phyloP scores from a whole-genome alignment of 2,888 invertebrate species.

The Crocallis elinguaria region DNA sequence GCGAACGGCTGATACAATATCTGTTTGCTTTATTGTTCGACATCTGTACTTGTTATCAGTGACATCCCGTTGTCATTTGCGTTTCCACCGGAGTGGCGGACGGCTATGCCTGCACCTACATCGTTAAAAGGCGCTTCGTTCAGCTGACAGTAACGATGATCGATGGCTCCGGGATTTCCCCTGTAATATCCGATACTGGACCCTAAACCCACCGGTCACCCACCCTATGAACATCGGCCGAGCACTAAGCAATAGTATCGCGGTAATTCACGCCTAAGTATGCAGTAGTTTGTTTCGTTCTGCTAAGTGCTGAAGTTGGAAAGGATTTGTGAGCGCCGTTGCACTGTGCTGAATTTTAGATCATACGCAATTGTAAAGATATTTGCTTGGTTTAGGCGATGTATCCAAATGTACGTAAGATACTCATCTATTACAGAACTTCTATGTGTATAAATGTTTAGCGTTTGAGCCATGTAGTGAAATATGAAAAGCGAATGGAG shows the following conservation, averaged over 20 bases:
- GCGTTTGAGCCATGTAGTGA: no score
- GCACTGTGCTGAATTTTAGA: no score
- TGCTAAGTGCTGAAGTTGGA: neutral
- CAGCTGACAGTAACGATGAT: constrained; percentile 76
- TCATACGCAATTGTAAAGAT: no score
- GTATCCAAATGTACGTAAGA: no score
- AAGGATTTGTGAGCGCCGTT: no score
- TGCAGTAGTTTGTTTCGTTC: neutral
- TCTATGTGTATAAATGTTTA: no score
- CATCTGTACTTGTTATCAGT: constrained; percentile 26
- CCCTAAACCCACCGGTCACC: constrained; percentile 42
- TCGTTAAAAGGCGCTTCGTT: constrained; percentile 63
- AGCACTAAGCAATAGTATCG: neutral
- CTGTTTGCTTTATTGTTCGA: constrained; percentile 21
- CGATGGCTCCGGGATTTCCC: constrained; percentile 70
- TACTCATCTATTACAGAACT: no score
- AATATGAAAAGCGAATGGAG: no score
- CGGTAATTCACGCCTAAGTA: no score
- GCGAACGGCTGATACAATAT: constrained; percentile 16
- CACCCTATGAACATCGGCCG: constrained; percentile 19
- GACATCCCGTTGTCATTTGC: constrained; percentile 12
- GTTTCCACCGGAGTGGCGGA: neutral
- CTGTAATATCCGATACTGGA: constrained; percentile 68
- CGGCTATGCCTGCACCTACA: constrained; percentile 6
- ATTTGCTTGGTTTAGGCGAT: no score